A percentile compares a stretch with the other conserved stretches of the same genome.
Conservation (phyloP, 2,113 vertebrate genomes). For the Rafetus swinhoei region DNA sequence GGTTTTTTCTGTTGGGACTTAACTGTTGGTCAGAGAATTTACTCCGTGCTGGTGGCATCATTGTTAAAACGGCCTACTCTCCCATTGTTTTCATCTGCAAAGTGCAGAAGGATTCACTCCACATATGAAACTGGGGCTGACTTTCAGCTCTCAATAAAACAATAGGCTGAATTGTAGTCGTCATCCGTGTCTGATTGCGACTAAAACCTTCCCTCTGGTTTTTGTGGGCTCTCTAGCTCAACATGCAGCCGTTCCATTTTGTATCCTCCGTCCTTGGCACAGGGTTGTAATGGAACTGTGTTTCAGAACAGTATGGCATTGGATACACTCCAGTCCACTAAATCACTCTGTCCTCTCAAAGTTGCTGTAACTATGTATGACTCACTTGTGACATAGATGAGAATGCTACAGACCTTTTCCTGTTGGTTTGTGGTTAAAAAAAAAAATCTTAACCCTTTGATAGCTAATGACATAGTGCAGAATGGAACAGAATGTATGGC, state of each 20-base stretch:
- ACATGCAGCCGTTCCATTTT: accelerated
- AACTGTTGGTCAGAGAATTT: conserved; percentile 51
- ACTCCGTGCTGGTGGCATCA: conserved; percentile 59
- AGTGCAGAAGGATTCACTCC: accelerated
- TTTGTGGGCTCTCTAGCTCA: neutral
- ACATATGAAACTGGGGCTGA: accelerated
- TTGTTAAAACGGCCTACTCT: conserved; percentile 32
- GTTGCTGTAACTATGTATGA: neutral
- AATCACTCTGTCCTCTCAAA: accelerated
- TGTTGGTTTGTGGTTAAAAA: accelerated
- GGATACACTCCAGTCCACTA: accelerated
- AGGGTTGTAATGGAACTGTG: neutral
- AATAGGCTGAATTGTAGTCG: accelerated
- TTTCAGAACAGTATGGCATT: neutral
- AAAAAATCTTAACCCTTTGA: neutral
- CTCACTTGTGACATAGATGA: neutral
- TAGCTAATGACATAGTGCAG: accelerated
- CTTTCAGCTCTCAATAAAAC: accelerated
- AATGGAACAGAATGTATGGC: neutral
- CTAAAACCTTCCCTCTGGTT: accelerated
- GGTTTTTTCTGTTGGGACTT: conserved; percentile 45
- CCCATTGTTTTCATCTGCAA: neutral
- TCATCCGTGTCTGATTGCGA: accelerated
- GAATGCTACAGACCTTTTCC: conserved; percentile 20
- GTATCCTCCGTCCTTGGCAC: neutral